These are phyloP conservation scores for Callaeas wilsoni DNA, from an alignment of 2,113 vertebrate genomes.

Conservation along the genomic window DNA sequence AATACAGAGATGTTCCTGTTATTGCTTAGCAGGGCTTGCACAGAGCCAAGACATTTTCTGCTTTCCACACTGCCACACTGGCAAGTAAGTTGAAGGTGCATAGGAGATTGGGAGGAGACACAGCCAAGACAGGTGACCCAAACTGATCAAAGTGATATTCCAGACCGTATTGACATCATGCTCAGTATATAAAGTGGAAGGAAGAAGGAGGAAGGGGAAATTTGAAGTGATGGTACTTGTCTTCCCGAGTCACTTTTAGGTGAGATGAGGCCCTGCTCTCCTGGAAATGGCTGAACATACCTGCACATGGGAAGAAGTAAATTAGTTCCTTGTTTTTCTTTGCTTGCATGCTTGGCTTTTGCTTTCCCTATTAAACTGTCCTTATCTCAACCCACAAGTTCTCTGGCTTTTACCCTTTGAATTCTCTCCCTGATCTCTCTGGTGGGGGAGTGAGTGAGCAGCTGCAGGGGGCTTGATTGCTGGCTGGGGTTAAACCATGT, in stretches of 20 bases:
- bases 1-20: neutral
- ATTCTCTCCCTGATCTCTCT: neutral
- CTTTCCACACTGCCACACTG: fast-evolving
- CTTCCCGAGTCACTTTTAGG: neutral
- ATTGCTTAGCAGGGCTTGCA: neutral
- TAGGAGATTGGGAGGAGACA: neutral
- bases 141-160: neutral
- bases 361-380: neutral
- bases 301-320: neutral
- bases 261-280: neutral
- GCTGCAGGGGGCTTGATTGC: neutral
- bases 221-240: neutral
- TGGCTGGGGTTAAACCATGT: neutral
- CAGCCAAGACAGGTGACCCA: neutral
- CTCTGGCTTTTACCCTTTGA: neutral
- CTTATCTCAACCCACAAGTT: neutral
- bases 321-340: neutral
- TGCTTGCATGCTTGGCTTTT: neutral
- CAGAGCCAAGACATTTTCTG: neutral
- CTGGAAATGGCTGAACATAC: neutral
- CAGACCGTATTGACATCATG: neutral
- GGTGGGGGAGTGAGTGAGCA: fast-evolving
- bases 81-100: neutral
- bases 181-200: neutral
- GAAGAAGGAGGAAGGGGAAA: neutral